A percentile compares a stretch with the other conserved stretches of the same genome.
Evolutionary conservation across 2,113 vertebrate species (phyloP).

Genomic region (Apaloderma vittatum): DNA sequence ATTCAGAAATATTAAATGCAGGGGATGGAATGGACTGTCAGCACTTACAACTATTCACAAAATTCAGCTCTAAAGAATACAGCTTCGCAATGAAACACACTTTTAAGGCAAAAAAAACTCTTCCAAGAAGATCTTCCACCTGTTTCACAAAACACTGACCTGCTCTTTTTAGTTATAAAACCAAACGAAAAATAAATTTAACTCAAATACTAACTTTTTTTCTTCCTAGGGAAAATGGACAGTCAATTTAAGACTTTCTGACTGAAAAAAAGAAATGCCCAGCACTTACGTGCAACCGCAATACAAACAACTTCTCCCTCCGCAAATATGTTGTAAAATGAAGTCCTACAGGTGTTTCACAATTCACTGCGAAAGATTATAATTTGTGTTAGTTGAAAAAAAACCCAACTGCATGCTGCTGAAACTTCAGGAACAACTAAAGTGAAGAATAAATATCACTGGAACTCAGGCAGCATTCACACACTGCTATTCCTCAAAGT

Average conservation of each 20-base stretch:
- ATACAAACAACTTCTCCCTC: neutral
- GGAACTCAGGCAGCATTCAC: neutral
- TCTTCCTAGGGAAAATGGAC: neutral
- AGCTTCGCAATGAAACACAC: neutral
- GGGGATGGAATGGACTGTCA: neutral
- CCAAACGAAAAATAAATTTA: neutral
- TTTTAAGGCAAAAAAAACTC: neutral
- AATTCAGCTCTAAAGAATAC: neutral
- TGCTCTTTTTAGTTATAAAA: neutral
- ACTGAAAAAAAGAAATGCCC: neutral
- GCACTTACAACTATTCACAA: neutral
- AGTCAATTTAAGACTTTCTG: neutral
- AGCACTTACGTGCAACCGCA: neutral
- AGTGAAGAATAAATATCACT: neutral
- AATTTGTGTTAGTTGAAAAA: neutral
- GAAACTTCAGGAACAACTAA: neutral
- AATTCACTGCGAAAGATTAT: neutral
- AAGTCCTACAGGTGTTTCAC: fast-evolving
- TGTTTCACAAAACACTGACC: neutral
- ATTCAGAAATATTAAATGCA: neutral
- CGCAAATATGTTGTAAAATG: neutral
- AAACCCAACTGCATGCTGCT: fast-evolving
- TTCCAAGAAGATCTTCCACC: neutral
- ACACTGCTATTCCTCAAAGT: neutral
- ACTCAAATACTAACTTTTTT: neutral